Evolutionary conservation across 2,888 invertebrate genomes (phyloP).

Genomic region (Chrysopilus asiliformis): DNA sequence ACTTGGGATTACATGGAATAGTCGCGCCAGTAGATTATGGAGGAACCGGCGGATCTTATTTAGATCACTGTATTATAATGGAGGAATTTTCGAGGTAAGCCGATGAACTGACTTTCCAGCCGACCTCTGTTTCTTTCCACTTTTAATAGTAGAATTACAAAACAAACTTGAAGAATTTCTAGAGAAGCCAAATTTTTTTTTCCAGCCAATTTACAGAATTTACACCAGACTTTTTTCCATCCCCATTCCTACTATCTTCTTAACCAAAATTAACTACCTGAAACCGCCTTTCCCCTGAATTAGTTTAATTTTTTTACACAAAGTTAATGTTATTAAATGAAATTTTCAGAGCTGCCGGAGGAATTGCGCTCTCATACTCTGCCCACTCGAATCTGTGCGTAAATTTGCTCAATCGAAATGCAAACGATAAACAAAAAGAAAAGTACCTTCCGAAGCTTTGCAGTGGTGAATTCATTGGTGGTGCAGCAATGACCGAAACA

Average conservation of each 20-base stretch:
- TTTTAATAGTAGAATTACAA: too few species aligned
- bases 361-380: conserved; percentile 83
- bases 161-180: too few species aligned
- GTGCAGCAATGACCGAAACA: conserved; percentile 92
- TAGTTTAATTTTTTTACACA: too few species aligned
- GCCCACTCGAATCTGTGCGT: conserved; percentile 96
- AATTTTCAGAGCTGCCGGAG: conserved; percentile 58
- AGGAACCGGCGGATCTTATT: conserved; percentile 78
- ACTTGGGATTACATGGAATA: conserved; percentile 81
- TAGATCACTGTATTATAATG: conserved; percentile 84
- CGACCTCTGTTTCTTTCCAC: too few species aligned
- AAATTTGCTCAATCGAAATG: conserved; percentile 90
- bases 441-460: conserved; percentile 93
- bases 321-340: too few species aligned
- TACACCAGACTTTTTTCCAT: too few species aligned
- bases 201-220: too few species aligned
- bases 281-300: too few species aligned
- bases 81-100: conserved; percentile 74
- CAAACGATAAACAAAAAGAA: conserved; percentile 77
- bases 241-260: too few species aligned
- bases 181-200: too few species aligned
- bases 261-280: too few species aligned
- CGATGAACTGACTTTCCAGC: too few species aligned
- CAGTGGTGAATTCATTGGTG: conserved; percentile 86
- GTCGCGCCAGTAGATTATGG: conserved; percentile 82